phyloP scores from a whole-genome alignment of 2,113 vertebrate species.

The Anoura caudifer region DNA sequence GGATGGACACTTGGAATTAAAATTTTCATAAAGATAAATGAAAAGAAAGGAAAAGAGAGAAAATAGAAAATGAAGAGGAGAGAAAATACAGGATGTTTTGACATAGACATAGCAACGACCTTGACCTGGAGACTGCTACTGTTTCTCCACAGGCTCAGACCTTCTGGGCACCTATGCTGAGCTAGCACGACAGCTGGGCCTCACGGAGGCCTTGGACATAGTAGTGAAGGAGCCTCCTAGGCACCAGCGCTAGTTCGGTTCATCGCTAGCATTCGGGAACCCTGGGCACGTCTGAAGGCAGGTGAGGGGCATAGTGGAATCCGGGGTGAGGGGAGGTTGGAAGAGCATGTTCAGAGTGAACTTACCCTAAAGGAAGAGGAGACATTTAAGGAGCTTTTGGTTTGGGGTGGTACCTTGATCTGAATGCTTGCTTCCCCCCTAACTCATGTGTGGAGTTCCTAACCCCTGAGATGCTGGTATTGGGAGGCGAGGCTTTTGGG shows the following conservation, averaged over 20 bases:
- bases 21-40: neutral
- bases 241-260: neutral
- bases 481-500: neutral
- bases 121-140: neutral
- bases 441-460: neutral
- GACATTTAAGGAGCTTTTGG: neutral
- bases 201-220: neutral
- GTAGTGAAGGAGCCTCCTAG: neutral
- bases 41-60: neutral
- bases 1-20: neutral
- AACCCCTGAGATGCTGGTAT: neutral
- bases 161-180: neutral
- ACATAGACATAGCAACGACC: neutral
- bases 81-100: neutral
- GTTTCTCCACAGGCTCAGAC: neutral
- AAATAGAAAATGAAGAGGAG: neutral
- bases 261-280: neutral
- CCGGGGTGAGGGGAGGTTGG: neutral
- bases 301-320: neutral
- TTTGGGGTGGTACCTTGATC: neutral
- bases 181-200: neutral
- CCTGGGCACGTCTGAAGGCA: neutral
- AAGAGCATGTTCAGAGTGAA: neutral
- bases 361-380: neutral
- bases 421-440: neutral